Evolutionary conservation across 1,140 invertebrate genomes (phyloP).

Genomic region (Lethrus apterus): DNA sequence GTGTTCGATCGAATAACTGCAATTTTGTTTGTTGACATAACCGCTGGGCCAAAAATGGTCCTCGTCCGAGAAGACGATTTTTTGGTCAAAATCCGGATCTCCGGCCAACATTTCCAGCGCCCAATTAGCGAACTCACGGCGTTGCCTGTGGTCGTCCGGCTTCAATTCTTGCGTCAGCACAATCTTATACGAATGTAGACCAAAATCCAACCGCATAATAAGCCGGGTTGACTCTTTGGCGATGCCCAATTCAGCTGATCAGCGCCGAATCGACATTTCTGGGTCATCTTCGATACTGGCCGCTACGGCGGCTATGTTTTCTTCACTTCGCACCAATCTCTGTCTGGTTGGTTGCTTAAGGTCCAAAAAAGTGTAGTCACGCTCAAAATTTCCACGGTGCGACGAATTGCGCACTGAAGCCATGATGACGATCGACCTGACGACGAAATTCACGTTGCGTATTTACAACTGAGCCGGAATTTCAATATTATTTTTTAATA

Average conservation of each 20-base stretch:
- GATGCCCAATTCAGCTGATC: slow-evolving; percentile 18
- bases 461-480: too few species aligned
- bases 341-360: too few species aligned
- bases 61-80: slow-evolving; percentile 24
- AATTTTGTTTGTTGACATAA: slow-evolving; percentile 38
- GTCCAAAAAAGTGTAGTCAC: too few species aligned
- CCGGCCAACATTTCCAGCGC: slow-evolving; percentile 27
- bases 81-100: slow-evolving; percentile 26
- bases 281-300: slow-evolving; percentile 21
- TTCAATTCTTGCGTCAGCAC: slow-evolving; percentile 38
- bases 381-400: too few species aligned
- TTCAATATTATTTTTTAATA: too few species aligned
- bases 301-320: slow-evolving; percentile 22
- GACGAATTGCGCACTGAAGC: too few species aligned
- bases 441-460: too few species aligned
- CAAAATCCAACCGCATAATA: slow-evolving; percentile 19
- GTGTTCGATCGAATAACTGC: slow-evolving; percentile 25
- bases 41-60: slow-evolving; percentile 34
- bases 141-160: slow-evolving; percentile 29
- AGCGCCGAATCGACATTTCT: slow-evolving; percentile 21
- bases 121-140: slow-evolving; percentile 31
- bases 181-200: slow-evolving; percentile 24
- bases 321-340: slow-evolving; percentile 15
- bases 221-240: slow-evolving; percentile 17
- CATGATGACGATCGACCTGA: too few species aligned